These are phyloP conservation scores for Ephestia elutella DNA, from an alignment of 1,140 invertebrate species.

Conservation along the genomic window DNA sequence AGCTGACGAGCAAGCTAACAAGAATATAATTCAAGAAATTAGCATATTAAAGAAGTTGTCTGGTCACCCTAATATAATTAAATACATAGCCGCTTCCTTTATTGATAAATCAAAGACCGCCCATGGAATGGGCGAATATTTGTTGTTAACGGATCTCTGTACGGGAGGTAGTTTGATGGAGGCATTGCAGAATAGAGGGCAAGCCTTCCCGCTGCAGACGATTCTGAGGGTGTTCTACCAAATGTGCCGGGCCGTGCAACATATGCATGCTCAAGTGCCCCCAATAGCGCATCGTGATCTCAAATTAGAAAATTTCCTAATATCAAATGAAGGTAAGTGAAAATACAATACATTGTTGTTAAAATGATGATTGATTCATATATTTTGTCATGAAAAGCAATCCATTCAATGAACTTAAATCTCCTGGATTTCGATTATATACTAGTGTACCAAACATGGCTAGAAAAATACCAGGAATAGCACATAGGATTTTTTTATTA, in stretches of 20 bases:
- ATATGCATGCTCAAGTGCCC: conserved; percentile 93
- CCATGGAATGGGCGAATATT: conserved; percentile 82
- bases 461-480: too few species aligned
- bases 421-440: too few species aligned
- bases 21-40: conserved; percentile 85
- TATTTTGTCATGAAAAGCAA: too few species aligned
- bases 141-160: conserved; percentile 83
- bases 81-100: conserved; percentile 84
- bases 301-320: conserved; percentile 84
- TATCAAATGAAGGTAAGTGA: conserved; percentile 72
- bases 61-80: conserved; percentile 87
- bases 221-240: conserved; percentile 95
- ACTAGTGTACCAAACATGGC: too few species aligned
- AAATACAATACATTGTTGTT: background rate
- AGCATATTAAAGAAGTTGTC: conserved; percentile 84
- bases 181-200: conserved; percentile 79
- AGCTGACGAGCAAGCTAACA: conserved; percentile 85
- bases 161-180: conserved; percentile 87
- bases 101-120: conserved; percentile 80
- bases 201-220: conserved; percentile 80
- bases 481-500: too few species aligned
- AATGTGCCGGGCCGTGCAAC: conserved; percentile 89
- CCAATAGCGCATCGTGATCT: conserved; percentile 95
- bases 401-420: too few species aligned
- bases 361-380: background rate